These are phyloP conservation scores for Sphaerophoria taeniata DNA, from an alignment of 2,888 invertebrate genomes.

Conservation along the genomic window DNA sequence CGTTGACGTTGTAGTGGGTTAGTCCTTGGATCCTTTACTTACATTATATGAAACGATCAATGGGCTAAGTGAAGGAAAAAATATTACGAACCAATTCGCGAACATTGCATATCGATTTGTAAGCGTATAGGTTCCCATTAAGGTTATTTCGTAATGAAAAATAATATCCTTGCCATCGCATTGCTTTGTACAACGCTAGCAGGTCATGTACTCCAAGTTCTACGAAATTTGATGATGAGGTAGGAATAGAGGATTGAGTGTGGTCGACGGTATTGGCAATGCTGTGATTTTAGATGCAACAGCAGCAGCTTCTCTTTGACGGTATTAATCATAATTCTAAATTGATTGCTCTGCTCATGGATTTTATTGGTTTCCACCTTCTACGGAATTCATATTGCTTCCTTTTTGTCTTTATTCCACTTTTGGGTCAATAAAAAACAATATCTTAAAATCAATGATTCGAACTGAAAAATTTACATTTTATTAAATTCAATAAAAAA, in stretches of 20 bases:
- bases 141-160: constrained; percentile 6
- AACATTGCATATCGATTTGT: constrained; percentile 47
- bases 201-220: constrained; percentile 7
- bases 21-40: no score
- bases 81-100: constrained; percentile 6
- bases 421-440: not conserved
- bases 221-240: no score
- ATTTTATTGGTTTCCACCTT: constrained; percentile 57
- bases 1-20: no score
- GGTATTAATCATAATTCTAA: constrained; percentile 69
- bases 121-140: constrained; percentile 28
- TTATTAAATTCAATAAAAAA: constrained; percentile 71
- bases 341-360: constrained; percentile 71
- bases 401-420: constrained; percentile 3
- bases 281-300: not conserved
- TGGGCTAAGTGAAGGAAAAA: not conserved
- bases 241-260: not conserved
- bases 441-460: constrained; percentile 39
- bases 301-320: constrained; percentile 18
- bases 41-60: not conserved
- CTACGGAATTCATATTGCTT: not conserved
- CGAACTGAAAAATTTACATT: constrained; percentile 64
- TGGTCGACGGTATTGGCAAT: not conserved
- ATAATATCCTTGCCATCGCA: constrained; percentile 30
- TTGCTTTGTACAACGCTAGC: not conserved